Evolutionary conservation across 1,140 invertebrate species (phyloP).

Genomic region (Tetraneura akinire): DNA sequence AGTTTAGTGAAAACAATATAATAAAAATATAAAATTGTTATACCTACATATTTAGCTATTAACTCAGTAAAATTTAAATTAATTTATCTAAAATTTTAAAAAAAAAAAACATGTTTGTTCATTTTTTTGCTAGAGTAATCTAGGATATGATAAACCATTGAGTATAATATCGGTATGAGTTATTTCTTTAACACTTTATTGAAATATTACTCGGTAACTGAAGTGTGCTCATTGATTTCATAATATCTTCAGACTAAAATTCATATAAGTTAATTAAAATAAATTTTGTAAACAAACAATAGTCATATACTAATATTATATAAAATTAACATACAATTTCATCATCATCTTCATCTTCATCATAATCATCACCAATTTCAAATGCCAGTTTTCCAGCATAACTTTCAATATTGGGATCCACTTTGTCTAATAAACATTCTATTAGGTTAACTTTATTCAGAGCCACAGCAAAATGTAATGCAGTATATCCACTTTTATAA

Average conservation of each 20-base stretch:
- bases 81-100: background rate
- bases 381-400: slow-evolving; percentile 42
- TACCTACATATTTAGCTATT: background rate
- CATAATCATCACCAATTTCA: slow-evolving; percentile 34
- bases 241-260: slow-evolving; percentile 10
- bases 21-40: background rate
- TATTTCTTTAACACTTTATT: slow-evolving; percentile 24
- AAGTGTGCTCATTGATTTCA: slow-evolving; percentile 25
- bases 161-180: background rate
- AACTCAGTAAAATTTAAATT: background rate
- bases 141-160: slow-evolving; percentile 15
- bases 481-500: slow-evolving; percentile 43
- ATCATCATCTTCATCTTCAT: slow-evolving; percentile 34
- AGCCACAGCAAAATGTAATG: slow-evolving; percentile 44
- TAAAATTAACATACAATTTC: slow-evolving; percentile 36
- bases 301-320: no score
- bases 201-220: slow-evolving; percentile 26
- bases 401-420: slow-evolving; percentile 35
- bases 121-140: background rate
- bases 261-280: background rate
- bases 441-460: slow-evolving; percentile 36
- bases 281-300: background rate
- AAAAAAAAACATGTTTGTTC: background rate
- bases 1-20: slow-evolving; percentile 16
- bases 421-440: slow-evolving; percentile 34